Conservation (phyloP, 2,888 invertebrate species). For the Idaea dimidiata region DNA sequence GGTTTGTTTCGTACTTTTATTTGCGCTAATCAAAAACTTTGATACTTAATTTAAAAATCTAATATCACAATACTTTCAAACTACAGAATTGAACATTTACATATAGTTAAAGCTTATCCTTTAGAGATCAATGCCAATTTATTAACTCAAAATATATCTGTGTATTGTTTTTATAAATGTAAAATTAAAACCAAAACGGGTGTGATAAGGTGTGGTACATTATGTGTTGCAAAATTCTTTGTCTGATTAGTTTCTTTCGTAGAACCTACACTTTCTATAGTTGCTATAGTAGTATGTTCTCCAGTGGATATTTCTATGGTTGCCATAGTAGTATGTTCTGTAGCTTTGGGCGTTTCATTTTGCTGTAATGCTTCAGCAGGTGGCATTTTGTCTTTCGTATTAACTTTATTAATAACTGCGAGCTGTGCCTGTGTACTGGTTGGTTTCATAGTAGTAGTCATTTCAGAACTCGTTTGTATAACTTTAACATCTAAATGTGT, state of each 20-base stretch:
- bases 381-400: slow-evolving; percentile 40
- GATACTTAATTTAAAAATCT: slow-evolving; percentile 40
- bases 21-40: slow-evolving; percentile 33
- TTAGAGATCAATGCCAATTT: slow-evolving; percentile 37
- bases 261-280: slow-evolving; percentile 22
- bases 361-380: slow-evolving; percentile 61
- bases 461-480: slow-evolving; percentile 6
- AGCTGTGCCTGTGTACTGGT: slow-evolving; percentile 19
- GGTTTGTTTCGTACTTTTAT: slow-evolving; percentile 35
- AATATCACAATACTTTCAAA: slow-evolving; percentile 54
- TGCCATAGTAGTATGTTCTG: slow-evolving; percentile 31
- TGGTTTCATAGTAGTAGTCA: slow-evolving; percentile 12
- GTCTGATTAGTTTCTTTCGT: slow-evolving; percentile 23
- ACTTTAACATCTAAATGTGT: slow-evolving; percentile 11
- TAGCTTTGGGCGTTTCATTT: slow-evolving; percentile 47
- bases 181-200: slow-evolving; percentile 14
- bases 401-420: slow-evolving; percentile 17
- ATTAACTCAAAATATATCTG: slow-evolving; percentile 19
- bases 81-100: slow-evolving; percentile 38
- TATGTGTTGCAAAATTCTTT: slow-evolving; percentile 28
- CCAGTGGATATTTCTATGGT: slow-evolving; percentile 28
- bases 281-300: slow-evolving; percentile 30
- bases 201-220: slow-evolving; percentile 10
- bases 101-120: slow-evolving; percentile 35
- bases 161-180: slow-evolving; percentile 15